Percentiles rank a stretch among this genome's conserved stretches.
These are phyloP conservation scores for Panopea generosa DNA, from an alignment of 2,888 invertebrate genomes.

Conservation along the genomic window DNA sequence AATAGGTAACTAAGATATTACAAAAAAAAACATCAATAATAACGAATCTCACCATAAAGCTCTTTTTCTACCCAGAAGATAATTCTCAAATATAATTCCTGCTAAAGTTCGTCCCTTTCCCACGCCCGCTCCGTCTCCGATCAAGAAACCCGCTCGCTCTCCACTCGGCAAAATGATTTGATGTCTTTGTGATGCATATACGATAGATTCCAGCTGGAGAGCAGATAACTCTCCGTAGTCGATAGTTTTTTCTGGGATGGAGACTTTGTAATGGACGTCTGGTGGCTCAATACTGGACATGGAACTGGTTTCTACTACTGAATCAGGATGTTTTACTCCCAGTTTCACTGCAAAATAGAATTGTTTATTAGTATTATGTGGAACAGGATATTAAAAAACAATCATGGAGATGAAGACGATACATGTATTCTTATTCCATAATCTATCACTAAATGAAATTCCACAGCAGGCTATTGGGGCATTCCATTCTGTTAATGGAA, in stretches of 20 bases:
- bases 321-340: conserved; percentile 98
- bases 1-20: too few species aligned
- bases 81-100: conserved; percentile 99
- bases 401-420: too few species aligned
- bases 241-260: conserved; percentile 91
- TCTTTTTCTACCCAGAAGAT: conserved; percentile 95
- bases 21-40: too few species aligned
- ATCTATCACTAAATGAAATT: too few species aligned
- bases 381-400: background rate
- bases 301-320: conserved; percentile 99
- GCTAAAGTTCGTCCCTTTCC: conserved; percentile 93
- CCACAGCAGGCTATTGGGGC: too few species aligned
- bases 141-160: conserved; percentile 96
- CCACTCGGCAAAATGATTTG: conserved; percentile 94
- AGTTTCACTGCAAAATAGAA: conserved; percentile 93
- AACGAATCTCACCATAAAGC: conserved; percentile 97
- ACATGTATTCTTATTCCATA: too few species aligned
- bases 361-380: background rate
- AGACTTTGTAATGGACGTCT: conserved; percentile 92
- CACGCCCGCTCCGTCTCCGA: conserved; percentile 95
- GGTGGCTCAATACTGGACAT: conserved; percentile 97
- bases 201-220: conserved; percentile 98
- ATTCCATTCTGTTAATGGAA: too few species aligned
- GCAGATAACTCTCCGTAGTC: conserved; percentile 95
- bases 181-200: conserved; percentile 98